Base-by-base conservation (phyloP, 2,888 invertebrate species). In the Aleiodes leptofemur region DNA sequence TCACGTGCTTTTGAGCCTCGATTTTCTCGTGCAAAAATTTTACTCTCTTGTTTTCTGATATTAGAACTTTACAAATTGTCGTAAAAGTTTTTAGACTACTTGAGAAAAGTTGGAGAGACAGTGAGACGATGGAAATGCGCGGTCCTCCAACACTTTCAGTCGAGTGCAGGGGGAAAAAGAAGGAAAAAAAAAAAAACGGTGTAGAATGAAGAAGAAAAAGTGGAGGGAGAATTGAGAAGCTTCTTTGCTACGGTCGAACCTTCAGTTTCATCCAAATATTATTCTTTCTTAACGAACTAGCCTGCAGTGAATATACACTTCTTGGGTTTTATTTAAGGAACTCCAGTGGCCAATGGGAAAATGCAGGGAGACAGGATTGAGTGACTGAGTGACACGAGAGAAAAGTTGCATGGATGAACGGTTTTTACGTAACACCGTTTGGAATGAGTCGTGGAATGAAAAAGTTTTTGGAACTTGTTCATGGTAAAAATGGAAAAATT, bases 261-360 rank as follows among this genome's bases (percentile, higher is more conserved):
- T 53, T 59, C 64, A 78, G 76, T 78, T 78, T 77, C 77, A 75
- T 76, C 76, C 82, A 79, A 82, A 82, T 82, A 82, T 81, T 81
- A 82, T 82, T 82, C 79, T 82, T 82, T 80, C 81, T 79, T 81
- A 82, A 81, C 82, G 81, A 82, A 82, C 81, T 80, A 79, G 78
- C 78, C 77, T 76, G 69, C 76, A 77, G 74, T 68, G 56, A 68
- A 73, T 57, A 70, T 68, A 70, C 66, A 75, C 71, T 69, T n/a
- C 50, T 11, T 23, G 16, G 72, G 72, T 70, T 75, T 72, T 70
- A 73, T 48, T 43, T 73, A 71, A 70, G 64, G 72, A 77, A 48
- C 55, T 14, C 13, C 64, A 16, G 16, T 23, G 56, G 9, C 14
- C 64, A 66, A 50, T 50, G n/a, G 38, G 50, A 48, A 51, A 57